A percentile compares a stretch with the other conserved stretches of the same genome.
phyloP scores from a whole-genome alignment of 1,140 invertebrate species.

The Leptinotarsa undecemlineata region DNA sequence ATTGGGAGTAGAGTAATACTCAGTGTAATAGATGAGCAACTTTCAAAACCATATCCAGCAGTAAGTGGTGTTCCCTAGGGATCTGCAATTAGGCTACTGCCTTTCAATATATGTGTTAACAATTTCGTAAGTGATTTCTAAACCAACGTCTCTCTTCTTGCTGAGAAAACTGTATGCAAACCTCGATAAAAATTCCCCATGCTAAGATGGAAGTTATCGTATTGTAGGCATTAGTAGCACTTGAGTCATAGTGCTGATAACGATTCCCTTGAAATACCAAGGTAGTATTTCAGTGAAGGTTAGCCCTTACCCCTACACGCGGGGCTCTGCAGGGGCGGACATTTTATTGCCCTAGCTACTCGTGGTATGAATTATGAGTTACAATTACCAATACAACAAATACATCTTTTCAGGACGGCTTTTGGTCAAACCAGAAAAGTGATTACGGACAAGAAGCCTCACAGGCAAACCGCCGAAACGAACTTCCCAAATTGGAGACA shows the following conservation, averaged over 20 bases:
- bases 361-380: slow-evolving; percentile 18
- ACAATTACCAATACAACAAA: slow-evolving; percentile 2
- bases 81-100: background rate
- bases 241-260: no score
- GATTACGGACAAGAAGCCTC: background rate
- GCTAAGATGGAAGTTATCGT: slow-evolving; percentile 14
- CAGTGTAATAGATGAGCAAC: no score
- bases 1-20: no score
- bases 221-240: no score
- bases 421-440: background rate
- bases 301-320: slow-evolving; percentile 6
- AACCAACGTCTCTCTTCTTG: no score
- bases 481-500: background rate
- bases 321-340: slow-evolving; percentile 16
- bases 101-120: background rate
- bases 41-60: no score
- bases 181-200: slow-evolving; percentile 23
- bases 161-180: slow-evolving; percentile 28
- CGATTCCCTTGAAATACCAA: slow-evolving; percentile 12
- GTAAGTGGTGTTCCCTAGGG: background rate
- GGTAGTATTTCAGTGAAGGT: slow-evolving; percentile 7
- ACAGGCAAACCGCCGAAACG: background rate
- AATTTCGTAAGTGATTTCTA: no score
- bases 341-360: slow-evolving; percentile 20
- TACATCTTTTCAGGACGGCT: background rate